Percentiles rank a stretch among this genome's conserved stretches.
These are phyloP conservation scores for Drosophila prostipennis DNA, from an alignment of 2,888 invertebrate species.

Conservation along the genomic window DNA sequence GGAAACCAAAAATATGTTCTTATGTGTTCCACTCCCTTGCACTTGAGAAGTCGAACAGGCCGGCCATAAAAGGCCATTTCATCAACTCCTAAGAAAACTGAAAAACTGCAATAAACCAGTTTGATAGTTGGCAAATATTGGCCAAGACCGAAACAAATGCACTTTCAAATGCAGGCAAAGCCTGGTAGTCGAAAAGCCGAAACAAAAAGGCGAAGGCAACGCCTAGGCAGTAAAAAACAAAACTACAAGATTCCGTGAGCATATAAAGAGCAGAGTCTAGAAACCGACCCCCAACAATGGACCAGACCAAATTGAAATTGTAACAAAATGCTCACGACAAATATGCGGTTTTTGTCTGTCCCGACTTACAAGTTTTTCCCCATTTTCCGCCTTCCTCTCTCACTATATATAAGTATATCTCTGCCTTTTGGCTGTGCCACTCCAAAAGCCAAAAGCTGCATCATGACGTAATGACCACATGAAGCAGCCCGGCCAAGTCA, in stretches of 20 bases:
- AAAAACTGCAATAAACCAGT: conserved; percentile 74
- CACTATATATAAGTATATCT: background rate
- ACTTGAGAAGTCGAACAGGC: conserved; percentile 32
- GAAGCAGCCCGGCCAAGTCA: conserved; percentile 58
- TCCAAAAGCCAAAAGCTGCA: conserved; percentile 47
- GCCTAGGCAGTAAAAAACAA: conserved; percentile 28
- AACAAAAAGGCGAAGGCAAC: conserved; percentile 63
- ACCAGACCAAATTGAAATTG: conserved; percentile 70
- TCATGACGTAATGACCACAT: conserved; percentile 72
- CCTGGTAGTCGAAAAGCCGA: conserved; percentile 52
- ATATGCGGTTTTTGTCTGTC: conserved; percentile 66
- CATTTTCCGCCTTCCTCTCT: conserved; percentile 31
- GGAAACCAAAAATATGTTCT: background rate
- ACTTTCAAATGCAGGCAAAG: conserved; percentile 64
- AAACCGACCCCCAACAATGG: conserved; percentile 53
- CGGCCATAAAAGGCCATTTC: conserved; percentile 41
- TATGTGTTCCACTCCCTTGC: conserved; percentile 27
- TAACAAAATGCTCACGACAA: conserved; percentile 79
- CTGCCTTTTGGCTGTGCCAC: conserved; percentile 35
- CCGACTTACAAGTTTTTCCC: conserved; percentile 43
- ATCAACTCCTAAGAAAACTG: conserved; percentile 28
- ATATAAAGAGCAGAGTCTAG: conserved; percentile 53
- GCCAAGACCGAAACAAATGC: conserved; percentile 71
- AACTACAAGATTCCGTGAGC: conserved; percentile 31
- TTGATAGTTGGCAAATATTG: conserved; percentile 73